phyloP scores from a whole-genome alignment of 2,888 invertebrate species.

The Corbicula japonica region DNA sequence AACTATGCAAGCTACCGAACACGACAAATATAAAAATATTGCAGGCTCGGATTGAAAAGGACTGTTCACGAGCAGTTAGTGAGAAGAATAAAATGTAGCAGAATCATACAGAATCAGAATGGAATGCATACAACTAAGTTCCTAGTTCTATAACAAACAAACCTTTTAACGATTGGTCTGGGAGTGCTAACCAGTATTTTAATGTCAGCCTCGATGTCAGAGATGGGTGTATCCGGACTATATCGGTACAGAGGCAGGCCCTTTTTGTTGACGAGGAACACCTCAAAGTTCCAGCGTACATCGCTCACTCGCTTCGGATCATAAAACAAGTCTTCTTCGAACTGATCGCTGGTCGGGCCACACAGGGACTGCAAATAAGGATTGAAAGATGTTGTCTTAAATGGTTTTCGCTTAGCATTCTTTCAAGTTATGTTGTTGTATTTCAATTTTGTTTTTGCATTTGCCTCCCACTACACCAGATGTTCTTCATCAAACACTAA shows the following conservation, averaged over 20 bases:
- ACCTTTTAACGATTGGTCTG: not conserved
- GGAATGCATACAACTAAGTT: not conserved
- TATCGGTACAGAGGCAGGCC: conserved; percentile 61
- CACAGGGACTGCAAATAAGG: conserved; percentile 67
- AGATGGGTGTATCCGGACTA: conserved; percentile 30
- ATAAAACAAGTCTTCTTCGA: conserved; percentile 69
- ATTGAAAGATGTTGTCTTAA: no score
- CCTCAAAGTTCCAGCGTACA: conserved; percentile 80
- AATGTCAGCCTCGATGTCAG: conserved; percentile 64
- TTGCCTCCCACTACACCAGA: no score
- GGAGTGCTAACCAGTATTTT: conserved; percentile 17
- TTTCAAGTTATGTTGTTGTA: no score
- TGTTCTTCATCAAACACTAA: no score
- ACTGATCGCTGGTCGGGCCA: conserved; percentile 67
- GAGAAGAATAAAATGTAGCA: no score
- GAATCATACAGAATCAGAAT: no score
- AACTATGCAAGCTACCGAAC: no score
- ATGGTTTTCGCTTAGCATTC: no score
- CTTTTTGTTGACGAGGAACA: conserved; percentile 71
- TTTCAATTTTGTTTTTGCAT: no score
- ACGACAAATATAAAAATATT: no score
- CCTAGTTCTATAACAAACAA: not conserved
- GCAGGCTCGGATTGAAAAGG: no score
- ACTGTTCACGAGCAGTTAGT: no score
- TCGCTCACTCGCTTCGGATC: conserved; percentile 71